Conservation (phyloP, 2,797 vertebrate genomes). For the Cossypha polioptera region DNA sequence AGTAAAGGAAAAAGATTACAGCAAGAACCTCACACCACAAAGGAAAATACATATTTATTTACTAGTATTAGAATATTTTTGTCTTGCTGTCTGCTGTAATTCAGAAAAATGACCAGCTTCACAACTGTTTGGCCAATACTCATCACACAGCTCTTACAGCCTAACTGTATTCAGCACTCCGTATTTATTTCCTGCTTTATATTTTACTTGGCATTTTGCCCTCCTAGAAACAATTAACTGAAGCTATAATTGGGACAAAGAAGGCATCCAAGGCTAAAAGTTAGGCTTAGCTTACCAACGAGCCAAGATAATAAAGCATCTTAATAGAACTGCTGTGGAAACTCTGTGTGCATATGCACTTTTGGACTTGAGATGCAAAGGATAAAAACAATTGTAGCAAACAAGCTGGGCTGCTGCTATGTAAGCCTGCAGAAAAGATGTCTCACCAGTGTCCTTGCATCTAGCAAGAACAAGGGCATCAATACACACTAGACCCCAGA, state of each 20-base stretch:
- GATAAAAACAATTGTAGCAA: background rate
- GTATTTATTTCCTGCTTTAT: slow-evolving; percentile 58
- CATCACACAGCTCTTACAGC: background rate
- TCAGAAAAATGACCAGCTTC: slow-evolving; percentile 20
- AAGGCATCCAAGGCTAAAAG: slow-evolving; percentile 41
- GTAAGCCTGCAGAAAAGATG: background rate
- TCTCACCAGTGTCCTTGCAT: background rate
- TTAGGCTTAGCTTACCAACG: background rate
- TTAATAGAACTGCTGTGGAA: slow-evolving; percentile 19
- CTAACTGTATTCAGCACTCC: background rate
- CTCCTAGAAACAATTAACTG: slow-evolving; percentile 42
- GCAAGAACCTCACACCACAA: slow-evolving; percentile 8
- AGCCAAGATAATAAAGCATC: slow-evolving; percentile 43
- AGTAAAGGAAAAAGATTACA: slow-evolving; percentile 33
- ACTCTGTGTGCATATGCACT: background rate
- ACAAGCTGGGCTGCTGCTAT: background rate
- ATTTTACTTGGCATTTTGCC: slow-evolving; percentile 47
- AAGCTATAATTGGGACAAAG: slow-evolving; percentile 50
- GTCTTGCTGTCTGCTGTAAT: slow-evolving; percentile 7
- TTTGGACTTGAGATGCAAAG: background rate
- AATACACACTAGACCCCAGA: background rate
- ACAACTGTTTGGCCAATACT: background rate
- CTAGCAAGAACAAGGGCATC: background rate
- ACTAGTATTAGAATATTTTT: slow-evolving; percentile 30
- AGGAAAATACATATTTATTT: slow-evolving; percentile 52